phyloP scores from a whole-genome alignment of 2,797 vertebrate species.

The Pseudochirops cupreus region DNA sequence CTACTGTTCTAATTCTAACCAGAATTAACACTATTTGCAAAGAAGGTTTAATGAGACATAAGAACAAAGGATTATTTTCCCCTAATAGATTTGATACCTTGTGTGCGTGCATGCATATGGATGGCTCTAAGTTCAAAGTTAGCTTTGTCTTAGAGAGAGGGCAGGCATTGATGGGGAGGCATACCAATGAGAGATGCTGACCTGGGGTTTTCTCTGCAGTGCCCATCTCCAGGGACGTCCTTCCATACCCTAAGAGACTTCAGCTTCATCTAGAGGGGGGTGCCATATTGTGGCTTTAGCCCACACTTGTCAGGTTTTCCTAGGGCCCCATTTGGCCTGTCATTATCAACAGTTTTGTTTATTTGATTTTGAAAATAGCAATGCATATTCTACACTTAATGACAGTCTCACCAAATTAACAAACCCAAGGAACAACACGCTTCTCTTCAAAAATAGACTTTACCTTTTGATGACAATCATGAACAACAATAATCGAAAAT shows the following conservation, averaged over 20 bases:
- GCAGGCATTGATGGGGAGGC: no score
- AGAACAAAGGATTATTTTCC: conserved; percentile 29
- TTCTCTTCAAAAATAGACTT: neutral
- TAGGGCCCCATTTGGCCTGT: neutral
- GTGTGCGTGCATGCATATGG: no score
- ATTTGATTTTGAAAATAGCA: neutral
- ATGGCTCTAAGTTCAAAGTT: neutral
- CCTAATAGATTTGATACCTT: neutral
- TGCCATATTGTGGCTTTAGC: neutral
- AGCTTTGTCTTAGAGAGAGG: neutral
- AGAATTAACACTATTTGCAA: conserved; percentile 49
- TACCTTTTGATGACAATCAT: neutral
- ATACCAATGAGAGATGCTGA: neutral
- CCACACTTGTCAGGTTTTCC: neutral
- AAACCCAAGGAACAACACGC: neutral
- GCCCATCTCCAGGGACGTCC: neutral
- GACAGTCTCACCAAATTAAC: neutral
- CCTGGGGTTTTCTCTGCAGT: neutral
- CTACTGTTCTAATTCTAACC: conserved; percentile 19
- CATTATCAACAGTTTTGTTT: neutral
- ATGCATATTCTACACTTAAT: neutral
- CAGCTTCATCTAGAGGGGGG: neutral
- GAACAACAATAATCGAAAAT: neutral
- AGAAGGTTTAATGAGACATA: conserved; percentile 53
- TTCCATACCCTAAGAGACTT: neutral